Evolutionary conservation across 2,888 invertebrate genomes (phyloP).

Genomic region (Mamestra brassicae): DNA sequence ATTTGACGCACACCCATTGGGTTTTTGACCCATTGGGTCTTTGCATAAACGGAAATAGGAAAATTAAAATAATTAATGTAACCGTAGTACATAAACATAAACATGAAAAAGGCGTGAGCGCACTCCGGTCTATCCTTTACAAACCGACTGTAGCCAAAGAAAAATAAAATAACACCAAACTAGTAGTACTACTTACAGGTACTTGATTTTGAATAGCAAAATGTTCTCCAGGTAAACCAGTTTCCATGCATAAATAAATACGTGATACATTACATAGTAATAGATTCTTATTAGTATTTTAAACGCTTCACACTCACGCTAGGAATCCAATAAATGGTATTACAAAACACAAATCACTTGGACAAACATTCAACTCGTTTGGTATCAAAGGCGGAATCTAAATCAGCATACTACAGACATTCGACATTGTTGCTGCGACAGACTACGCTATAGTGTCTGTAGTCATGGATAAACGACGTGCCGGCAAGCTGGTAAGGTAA

Average conservation of each 20-base stretch:
- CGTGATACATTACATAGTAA: conserved; percentile 31
- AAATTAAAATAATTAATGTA: conserved; percentile 44
- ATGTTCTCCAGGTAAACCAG: conserved; percentile 19
- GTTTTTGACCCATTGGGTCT: conserved; percentile 3
- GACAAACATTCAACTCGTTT: conserved; percentile 53
- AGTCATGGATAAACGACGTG: conserved; percentile 50
- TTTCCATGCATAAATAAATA: conserved; percentile 38
- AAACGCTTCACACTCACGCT: conserved; percentile 44
- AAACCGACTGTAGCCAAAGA: conserved; percentile 14
- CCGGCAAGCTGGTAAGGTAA: conserved; percentile 14
- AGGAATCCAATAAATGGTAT: conserved; percentile 35
- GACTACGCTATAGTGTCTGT: conserved; percentile 27
- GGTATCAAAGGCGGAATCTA: conserved; percentile 58
- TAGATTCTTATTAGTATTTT: conserved; percentile 25
- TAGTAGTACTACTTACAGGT: conserved; percentile 18
- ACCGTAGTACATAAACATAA: conserved; percentile 15
- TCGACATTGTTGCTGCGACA: conserved; percentile 42
- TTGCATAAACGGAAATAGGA: conserved; percentile 35
- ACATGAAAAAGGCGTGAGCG: conserved; percentile 56
- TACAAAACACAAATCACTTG: conserved; percentile 61
- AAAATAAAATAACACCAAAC: conserved; percentile 33
- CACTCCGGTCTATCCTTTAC: conserved; percentile 19
- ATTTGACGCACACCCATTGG: neutral
- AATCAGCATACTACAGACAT: conserved; percentile 52
- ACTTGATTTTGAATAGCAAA: conserved; percentile 35